Evolutionary conservation across 2,113 vertebrate genomes (phyloP).

Genomic region (Cynocephalus volans): DNA sequence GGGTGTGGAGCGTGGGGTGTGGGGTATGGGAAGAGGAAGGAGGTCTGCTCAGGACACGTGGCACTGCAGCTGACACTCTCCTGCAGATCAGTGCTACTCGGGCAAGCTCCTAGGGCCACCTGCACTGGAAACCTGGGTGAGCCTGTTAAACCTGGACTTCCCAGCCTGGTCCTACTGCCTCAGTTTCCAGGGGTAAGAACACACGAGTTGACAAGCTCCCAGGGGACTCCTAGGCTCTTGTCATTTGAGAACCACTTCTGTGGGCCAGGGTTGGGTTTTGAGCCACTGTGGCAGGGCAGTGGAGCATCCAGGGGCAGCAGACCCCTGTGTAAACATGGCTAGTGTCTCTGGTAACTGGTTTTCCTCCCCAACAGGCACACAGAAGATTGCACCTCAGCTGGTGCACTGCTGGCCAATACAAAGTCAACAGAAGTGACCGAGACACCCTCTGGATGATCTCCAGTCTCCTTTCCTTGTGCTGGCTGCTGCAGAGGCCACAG

Average conservation of each 20-base stretch:
- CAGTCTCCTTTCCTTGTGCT: not conserved
- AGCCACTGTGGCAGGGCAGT: not conserved
- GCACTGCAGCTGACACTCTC: fast-evolving
- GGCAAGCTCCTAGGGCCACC: not conserved
- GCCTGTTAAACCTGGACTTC: not conserved
- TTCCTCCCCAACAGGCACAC: fast-evolving
- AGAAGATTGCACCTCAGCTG: not conserved
- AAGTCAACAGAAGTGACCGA: not conserved
- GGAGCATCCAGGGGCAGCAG: not conserved
- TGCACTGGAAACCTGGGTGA: no score
- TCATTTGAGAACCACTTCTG: not conserved
- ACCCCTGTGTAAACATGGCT: fast-evolving
- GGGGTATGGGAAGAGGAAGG: not conserved
- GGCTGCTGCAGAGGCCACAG: not conserved
- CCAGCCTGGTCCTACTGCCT: not conserved
- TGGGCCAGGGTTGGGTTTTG: not conserved
- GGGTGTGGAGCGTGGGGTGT: fast-evolving
- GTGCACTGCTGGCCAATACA: fast-evolving
- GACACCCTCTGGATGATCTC: fast-evolving
- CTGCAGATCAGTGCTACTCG: not conserved
- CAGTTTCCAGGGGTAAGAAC: not conserved
- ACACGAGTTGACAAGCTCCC: not conserved
- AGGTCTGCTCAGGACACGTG: fast-evolving
- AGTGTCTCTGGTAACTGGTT: fast-evolving
- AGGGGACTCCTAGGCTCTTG: not conserved